phyloP scores from a whole-genome alignment of 2,797 vertebrate species.

The Erithacus rubecula region DNA sequence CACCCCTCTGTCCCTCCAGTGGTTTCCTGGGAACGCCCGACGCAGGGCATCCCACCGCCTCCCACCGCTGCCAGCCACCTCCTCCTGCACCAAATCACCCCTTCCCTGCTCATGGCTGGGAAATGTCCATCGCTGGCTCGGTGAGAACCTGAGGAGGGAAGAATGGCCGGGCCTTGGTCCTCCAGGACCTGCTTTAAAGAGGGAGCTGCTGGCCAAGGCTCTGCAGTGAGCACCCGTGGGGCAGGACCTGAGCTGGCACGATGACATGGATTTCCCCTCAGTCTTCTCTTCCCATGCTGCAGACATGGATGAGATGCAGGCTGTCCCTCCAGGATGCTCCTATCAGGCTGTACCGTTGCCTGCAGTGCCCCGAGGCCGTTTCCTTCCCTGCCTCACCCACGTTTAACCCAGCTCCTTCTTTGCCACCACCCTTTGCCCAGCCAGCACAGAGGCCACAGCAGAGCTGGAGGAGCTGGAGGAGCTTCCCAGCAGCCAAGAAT shows the following conservation, averaged over 20 bases:
- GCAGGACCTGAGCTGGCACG: neutral
- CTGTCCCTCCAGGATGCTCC: neutral
- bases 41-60: neutral
- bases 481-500: accelerated
- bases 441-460: neutral
- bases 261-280: neutral
- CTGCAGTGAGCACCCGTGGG: neutral
- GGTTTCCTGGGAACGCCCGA: neutral
- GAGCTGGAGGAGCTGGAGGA: neutral
- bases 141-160: neutral
- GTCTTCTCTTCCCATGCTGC: accelerated
- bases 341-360: neutral
- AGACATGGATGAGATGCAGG: neutral
- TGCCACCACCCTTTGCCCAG: neutral
- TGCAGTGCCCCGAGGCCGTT: accelerated
- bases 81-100: accelerated
- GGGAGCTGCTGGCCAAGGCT: neutral
- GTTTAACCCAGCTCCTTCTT: neutral
- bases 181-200: neutral
- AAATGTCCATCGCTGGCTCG: neutral
- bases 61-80: accelerated
- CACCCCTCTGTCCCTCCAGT: accelerated
- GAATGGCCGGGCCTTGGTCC: neutral
- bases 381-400: neutral
- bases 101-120: accelerated